Evolutionary conservation across 1,140 invertebrate species (phyloP).

Genomic region (Drosophila lini): DNA sequence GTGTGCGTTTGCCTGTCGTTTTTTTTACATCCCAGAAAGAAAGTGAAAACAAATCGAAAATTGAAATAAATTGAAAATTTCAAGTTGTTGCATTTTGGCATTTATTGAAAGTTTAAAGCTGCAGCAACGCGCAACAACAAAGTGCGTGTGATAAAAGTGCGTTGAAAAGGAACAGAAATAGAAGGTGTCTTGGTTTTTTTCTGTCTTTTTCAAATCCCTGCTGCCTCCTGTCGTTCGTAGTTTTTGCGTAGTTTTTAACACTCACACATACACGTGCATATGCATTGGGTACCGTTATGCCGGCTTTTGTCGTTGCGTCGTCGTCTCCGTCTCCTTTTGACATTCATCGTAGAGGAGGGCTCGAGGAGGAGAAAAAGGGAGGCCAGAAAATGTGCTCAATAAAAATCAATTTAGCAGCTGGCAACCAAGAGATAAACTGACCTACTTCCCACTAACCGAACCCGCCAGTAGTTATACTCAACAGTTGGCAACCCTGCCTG

Average conservation of each 20-base stretch:
- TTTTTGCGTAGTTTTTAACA: constrained; percentile 33
- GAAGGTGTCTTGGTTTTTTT: constrained; percentile 22
- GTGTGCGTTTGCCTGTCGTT: constrained; percentile 27
- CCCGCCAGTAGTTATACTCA: constrained; percentile 13
- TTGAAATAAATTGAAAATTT: constrained; percentile 7
- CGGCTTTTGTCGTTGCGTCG: constrained; percentile 20
- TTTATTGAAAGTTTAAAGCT: constrained; percentile 33
- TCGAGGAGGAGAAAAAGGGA: background rate
- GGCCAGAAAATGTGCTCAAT: constrained; percentile 25
- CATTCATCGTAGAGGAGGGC: background rate
- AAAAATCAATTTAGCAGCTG: constrained; percentile 54
- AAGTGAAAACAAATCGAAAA: background rate
- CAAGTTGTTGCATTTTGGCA: constrained; percentile 46
- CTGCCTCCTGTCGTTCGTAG: constrained; percentile 27
- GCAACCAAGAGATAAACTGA: constrained; percentile 41
- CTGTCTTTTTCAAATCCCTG: constrained; percentile 3
- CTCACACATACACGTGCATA: constrained; percentile 2
- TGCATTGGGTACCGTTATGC: constrained; percentile 23
- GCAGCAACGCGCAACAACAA: constrained; percentile 2
- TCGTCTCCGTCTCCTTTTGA: constrained; percentile 1
- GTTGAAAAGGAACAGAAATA: constrained; percentile 26
- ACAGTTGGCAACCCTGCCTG: constrained; percentile 51
- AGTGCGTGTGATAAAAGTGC: constrained; percentile 25
- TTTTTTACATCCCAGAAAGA: constrained; percentile 28
- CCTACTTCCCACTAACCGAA: constrained; percentile 56